These are phyloP conservation scores for Sarcoramphus papa DNA, from an alignment of 2,797 vertebrate species.

Conservation along the genomic window DNA sequence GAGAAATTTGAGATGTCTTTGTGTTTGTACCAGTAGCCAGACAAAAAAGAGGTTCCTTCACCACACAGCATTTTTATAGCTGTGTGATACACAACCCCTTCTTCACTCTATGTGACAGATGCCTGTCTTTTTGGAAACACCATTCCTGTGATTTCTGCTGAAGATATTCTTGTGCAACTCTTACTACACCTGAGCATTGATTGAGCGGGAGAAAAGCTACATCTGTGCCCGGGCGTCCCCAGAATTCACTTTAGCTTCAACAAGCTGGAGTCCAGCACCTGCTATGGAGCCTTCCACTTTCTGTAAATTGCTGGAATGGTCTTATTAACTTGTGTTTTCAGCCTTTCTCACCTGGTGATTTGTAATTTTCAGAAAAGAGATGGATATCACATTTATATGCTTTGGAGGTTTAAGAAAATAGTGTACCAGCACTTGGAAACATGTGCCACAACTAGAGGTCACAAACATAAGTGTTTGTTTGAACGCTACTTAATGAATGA, in stretches of 20 bases:
- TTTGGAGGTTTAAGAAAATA: not conserved
- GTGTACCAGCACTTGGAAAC: not conserved
- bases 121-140: not conserved
- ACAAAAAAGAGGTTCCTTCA: not conserved
- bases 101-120: not conserved
- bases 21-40: not conserved
- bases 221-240: not conserved
- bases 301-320: not conserved
- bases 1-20: not conserved
- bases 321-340: not conserved
- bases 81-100: not conserved
- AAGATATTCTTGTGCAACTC: not conserved
- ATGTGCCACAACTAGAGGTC: not conserved
- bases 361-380: not conserved
- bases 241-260: not conserved
- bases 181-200: not conserved
- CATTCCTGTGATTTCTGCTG: not conserved
- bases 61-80: not conserved
- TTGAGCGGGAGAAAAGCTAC: not conserved
- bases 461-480: not conserved
- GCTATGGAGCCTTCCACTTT: accelerated
- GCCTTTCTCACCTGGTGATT: not conserved
- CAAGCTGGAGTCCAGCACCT: not conserved
- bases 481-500: not conserved
- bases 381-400: not conserved